Percentiles rank a stretch among this genome's conserved stretches.
Conservation (phyloP, 2,113 vertebrate genomes). For the Oreochromis niloticus region DNA sequence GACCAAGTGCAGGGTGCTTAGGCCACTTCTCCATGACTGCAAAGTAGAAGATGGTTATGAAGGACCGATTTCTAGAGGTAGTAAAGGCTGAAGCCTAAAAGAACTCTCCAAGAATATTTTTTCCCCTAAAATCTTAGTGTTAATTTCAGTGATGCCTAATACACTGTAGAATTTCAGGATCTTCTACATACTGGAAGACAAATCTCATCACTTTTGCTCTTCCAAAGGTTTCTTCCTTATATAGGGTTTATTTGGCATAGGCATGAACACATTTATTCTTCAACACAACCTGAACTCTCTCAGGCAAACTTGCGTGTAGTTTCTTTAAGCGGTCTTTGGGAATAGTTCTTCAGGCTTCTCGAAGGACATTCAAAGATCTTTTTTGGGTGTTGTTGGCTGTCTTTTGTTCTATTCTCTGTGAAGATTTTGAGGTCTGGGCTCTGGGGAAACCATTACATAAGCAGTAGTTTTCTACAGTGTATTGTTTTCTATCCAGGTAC, state of each 20-base stretch:
- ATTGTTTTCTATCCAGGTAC: neutral
- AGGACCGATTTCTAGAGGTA: neutral
- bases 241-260: neutral
- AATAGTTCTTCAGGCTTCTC: neutral
- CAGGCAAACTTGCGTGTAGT: neutral
- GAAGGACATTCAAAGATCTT: neutral
- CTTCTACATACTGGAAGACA: neutral
- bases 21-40: neutral
- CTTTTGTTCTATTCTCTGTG: neutral
- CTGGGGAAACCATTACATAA: neutral
- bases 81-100: neutral
- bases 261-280: neutral
- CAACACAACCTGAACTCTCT: neutral
- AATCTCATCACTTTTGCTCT: neutral
- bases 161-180: too few species aligned
- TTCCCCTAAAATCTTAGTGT: neutral
- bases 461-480: neutral
- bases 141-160: neutral
- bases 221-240: neutral
- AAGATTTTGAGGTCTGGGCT: neutral
- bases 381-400: neutral
- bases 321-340: neutral
- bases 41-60: neutral
- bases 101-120: neutral
- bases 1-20: slow-evolving; percentile 34